A percentile compares a stretch with the other conserved stretches of the same genome.
phyloP scores from a whole-genome alignment of 2,113 vertebrate species.

The Genyomyrus donnyi region DNA sequence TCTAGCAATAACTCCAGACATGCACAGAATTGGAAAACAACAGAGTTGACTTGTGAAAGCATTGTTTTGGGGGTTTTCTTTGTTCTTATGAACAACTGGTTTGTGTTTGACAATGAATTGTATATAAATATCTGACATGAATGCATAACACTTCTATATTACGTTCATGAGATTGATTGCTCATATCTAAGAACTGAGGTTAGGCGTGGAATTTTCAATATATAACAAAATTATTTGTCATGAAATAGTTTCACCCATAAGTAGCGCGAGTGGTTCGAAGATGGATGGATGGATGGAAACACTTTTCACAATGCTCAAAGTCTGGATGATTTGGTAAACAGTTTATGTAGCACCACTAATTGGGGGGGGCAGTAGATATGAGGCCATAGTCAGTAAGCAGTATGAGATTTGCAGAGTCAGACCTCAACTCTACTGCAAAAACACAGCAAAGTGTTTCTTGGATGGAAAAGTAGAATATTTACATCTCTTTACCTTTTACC shows the following conservation, averaged over 20 bases:
- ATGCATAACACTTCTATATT: background rate
- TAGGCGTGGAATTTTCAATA: background rate
- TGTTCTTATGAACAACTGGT: background rate
- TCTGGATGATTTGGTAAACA: background rate
- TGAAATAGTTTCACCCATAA: background rate
- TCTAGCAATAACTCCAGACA: background rate
- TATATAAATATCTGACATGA: background rate
- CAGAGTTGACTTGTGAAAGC: background rate
- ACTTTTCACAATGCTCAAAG: background rate
- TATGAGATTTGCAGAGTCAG: background rate
- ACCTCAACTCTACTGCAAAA: background rate
- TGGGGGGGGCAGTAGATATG: background rate
- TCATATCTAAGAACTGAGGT: background rate
- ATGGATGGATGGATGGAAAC: background rate
- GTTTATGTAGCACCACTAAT: background rate
- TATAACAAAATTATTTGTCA: background rate
- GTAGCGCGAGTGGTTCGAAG: background rate
- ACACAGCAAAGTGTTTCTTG: background rate
- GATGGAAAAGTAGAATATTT: background rate
- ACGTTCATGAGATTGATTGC: background rate
- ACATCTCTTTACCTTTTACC: background rate
- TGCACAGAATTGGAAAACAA: background rate
- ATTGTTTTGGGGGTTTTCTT: background rate
- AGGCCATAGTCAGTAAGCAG: background rate
- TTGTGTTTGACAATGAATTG: background rate